Percentiles rank a stretch among this genome's conserved stretches.
Conservation (phyloP, 1,140 invertebrate species). For the Limonius californicus region DNA sequence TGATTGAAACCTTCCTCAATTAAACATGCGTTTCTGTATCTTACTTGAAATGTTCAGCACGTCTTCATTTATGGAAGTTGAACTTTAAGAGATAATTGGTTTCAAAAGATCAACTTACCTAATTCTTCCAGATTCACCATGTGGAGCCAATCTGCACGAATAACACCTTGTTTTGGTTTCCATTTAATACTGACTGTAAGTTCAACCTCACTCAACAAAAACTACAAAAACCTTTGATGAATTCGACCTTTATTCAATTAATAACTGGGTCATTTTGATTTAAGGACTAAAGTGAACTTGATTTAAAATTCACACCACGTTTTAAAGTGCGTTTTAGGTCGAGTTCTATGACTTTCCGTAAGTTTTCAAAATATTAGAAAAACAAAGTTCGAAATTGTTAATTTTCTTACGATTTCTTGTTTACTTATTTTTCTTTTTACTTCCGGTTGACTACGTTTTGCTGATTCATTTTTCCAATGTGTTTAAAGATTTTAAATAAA, state of each 20-base stretch:
- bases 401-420: no score
- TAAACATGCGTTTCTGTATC: no score
- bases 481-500: no score
- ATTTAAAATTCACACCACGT: slow-evolving; percentile 4
- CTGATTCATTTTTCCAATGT: no score
- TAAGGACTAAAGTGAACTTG: slow-evolving; percentile 17
- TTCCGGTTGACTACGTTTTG: no score
- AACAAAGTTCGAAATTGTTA: no score
- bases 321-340: neutral
- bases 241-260: slow-evolving; percentile 38
- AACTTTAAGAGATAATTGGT: no score
- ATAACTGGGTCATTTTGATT: slow-evolving; percentile 39
- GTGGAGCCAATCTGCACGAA: slow-evolving; percentile 25
- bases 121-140: slow-evolving; percentile 29
- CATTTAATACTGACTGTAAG: slow-evolving; percentile 19
- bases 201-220: slow-evolving; percentile 25
- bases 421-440: no score
- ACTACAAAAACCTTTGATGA: slow-evolving; percentile 29
- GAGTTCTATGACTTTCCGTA: no score
- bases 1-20: neutral
- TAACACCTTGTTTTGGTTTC: slow-evolving; percentile 26
- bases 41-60: neutral
- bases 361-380: no score
- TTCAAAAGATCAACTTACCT: slow-evolving; percentile 24
- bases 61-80: neutral